phyloP scores from a whole-genome alignment of 2,797 vertebrate genomes.

The Hypotaenidia philippensis region DNA sequence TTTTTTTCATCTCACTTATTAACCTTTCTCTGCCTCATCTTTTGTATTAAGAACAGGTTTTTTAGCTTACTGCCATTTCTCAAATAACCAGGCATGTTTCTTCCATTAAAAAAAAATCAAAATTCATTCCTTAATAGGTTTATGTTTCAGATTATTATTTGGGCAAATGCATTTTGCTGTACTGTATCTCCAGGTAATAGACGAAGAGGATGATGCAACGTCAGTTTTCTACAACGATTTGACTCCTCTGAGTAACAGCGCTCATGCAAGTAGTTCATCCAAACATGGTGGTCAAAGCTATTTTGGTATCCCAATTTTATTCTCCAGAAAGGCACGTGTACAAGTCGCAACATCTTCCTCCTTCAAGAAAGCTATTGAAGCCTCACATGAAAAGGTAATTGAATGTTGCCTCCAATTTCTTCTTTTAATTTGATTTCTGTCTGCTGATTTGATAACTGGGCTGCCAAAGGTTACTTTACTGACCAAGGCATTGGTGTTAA shows the following conservation, averaged over 20 bases:
- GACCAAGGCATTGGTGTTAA: background rate
- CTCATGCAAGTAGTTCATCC: accelerated
- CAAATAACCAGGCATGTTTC: background rate
- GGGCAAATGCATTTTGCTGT: background rate
- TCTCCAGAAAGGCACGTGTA: background rate
- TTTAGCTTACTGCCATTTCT: background rate
- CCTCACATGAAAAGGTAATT: slow-evolving; percentile 88
- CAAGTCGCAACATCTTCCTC: background rate
- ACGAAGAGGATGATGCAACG: slow-evolving; percentile 80
- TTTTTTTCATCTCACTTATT: background rate
- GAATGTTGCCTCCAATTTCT: background rate
- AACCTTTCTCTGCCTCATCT: background rate
- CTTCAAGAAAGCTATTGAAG: slow-evolving; percentile 81
- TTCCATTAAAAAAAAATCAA: background rate
- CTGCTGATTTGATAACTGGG: background rate
- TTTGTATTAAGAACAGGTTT: background rate
- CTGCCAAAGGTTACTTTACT: background rate
- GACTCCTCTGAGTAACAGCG: background rate
- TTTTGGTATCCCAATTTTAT: slow-evolving; percentile 50
- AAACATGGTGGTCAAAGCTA: accelerated
- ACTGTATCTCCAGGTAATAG: slow-evolving; percentile 79
- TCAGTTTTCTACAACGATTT: slow-evolving; percentile 76
- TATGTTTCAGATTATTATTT: background rate
- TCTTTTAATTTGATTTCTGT: background rate
- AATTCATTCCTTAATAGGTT: background rate